Percentiles rank a stretch among this genome's conserved stretches.
phyloP scores from a whole-genome alignment of 2,113 vertebrate species.

The Oceanites oceanicus region DNA sequence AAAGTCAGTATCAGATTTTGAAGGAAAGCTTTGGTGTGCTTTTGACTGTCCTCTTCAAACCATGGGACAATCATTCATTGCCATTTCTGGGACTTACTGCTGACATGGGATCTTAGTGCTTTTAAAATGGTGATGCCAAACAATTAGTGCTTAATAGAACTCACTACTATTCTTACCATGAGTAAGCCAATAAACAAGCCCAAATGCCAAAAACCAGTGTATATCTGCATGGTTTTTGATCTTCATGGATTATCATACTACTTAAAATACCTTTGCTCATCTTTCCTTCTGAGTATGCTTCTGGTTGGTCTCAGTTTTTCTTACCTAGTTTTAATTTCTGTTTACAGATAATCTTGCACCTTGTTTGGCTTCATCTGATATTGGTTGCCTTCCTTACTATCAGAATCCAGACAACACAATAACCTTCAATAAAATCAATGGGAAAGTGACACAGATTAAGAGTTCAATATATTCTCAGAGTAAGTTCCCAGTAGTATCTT shows the following conservation, averaged over 20 bases:
- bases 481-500: background rate
- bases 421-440: background rate
- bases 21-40: background rate
- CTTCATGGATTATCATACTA: background rate
- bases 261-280: background rate
- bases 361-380: background rate
- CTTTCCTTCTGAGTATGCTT: background rate
- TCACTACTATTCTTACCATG: background rate
- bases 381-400: background rate
- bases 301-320: background rate
- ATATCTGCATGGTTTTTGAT: background rate
- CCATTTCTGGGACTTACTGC: background rate
- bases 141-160: background rate
- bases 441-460: background rate
- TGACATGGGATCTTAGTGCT: background rate
- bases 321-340: background rate
- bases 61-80: background rate
- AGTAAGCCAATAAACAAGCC: background rate
- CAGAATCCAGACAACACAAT: background rate
- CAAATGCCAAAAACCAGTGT: background rate
- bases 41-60: background rate
- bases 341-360: background rate
- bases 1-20: background rate
- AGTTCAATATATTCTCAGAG: background rate
- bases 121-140: background rate